phyloP scores from a whole-genome alignment of 2,888 invertebrate genomes.

The Vanessa cardui region DNA sequence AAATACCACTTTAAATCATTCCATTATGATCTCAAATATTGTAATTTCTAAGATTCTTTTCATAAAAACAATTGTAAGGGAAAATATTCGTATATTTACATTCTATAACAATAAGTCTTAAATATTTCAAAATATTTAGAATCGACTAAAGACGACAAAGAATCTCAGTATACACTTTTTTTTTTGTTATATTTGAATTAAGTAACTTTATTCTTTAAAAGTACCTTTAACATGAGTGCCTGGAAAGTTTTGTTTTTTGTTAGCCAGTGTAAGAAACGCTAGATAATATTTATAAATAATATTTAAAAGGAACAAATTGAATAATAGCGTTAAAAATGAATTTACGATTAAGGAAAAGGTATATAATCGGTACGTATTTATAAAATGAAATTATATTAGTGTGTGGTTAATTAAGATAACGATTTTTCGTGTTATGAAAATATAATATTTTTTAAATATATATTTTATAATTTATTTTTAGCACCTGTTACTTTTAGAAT shows the following conservation, averaged over 20 bases:
- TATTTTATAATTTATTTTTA: slow-evolving; percentile 13
- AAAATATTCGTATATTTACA: too few relatives aligned
- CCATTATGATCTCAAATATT: slow-evolving; percentile 18
- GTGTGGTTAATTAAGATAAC: slow-evolving; percentile 20
- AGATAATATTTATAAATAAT: slow-evolving; percentile 9
- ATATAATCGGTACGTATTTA: slow-evolving; percentile 14
- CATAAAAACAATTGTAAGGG: not conserved
- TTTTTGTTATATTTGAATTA: not conserved
- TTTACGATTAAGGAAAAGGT: slow-evolving; percentile 11
- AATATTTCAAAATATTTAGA: not conserved
- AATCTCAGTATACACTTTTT: slow-evolving; percentile 7
- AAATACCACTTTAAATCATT: slow-evolving; percentile 12
- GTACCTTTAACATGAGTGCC: not conserved
- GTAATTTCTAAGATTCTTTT: not conserved
- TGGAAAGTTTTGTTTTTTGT: not conserved
- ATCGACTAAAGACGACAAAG: not conserved
- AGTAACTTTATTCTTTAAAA: not conserved
- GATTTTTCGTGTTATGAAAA: slow-evolving; percentile 35
- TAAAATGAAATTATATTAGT: slow-evolving; percentile 10
- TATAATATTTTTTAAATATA: slow-evolving; percentile 40
- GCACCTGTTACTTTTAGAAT: not conserved
- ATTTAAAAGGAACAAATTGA: slow-evolving; percentile 5
- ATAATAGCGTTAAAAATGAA: slow-evolving; percentile 1
- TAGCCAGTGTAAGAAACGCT: not conserved
- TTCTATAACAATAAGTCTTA: too few relatives aligned